These are phyloP conservation scores for Fratercula arctica DNA, from an alignment of 2,797 vertebrate genomes.

Conservation along the genomic window DNA sequence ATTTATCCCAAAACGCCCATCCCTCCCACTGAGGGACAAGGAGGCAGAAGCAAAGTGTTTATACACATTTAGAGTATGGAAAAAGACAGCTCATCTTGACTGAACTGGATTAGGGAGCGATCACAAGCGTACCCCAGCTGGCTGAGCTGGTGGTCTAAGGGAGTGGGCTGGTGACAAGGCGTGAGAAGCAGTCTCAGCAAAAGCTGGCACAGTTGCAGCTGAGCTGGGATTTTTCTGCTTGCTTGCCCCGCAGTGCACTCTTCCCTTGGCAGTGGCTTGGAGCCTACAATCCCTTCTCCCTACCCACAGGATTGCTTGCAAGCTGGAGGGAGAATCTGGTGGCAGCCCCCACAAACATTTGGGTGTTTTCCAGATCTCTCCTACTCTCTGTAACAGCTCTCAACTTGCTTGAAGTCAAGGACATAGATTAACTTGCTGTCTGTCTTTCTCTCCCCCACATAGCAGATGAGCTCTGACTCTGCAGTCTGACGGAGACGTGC, in stretches of 20 bases:
- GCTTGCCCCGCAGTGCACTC: background rate
- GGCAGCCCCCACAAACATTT: constrained; percentile 28
- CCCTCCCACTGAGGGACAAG: background rate
- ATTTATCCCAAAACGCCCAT: background rate
- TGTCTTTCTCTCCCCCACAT: background rate
- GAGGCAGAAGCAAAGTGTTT: background rate
- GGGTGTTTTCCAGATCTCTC: constrained; percentile 20
- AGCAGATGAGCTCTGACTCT: background rate
- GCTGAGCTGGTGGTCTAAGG: background rate
- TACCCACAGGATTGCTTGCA: background rate
- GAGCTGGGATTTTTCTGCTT: background rate
- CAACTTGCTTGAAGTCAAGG: background rate
- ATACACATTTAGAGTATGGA: background rate
- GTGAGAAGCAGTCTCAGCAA: background rate
- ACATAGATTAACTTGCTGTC: background rate
- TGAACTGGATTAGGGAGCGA: background rate
- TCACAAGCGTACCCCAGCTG: background rate
- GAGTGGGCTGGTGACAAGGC: background rate
- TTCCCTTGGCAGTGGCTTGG: background rate
- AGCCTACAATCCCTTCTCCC: background rate
- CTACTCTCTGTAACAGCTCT: constrained; percentile 1
- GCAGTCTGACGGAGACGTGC: background rate
- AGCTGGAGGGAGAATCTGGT: background rate
- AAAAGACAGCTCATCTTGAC: background rate
- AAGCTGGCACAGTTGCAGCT: background rate